Evolutionary conservation across 2,888 invertebrate species (phyloP).

Genomic region (Teleiodes luculella): DNA sequence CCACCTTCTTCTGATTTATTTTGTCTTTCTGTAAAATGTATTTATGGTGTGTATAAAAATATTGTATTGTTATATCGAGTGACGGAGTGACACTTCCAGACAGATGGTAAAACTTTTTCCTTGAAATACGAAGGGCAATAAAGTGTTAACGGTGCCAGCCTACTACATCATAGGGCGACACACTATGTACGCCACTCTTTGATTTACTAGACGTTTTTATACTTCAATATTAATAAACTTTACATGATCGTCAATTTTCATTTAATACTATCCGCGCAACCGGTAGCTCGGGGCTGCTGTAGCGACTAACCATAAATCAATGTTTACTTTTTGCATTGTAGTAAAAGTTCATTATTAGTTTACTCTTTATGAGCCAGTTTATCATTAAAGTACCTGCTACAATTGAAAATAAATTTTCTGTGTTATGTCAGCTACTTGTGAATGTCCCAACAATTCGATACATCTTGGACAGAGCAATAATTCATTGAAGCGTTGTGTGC

Average conservation of each 20-base stretch:
- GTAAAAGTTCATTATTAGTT: neutral
- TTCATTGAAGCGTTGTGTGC: constrained; percentile 35
- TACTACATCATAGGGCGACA: constrained; percentile 33
- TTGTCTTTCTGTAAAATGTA: no score
- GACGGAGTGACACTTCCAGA: constrained; percentile 2
- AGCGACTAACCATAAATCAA: constrained; percentile 56
- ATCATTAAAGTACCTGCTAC: no score
- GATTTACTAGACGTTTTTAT: constrained; percentile 68
- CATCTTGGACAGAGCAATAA: constrained; percentile 29
- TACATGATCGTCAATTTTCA: constrained; percentile 72
- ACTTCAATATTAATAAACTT: constrained; percentile 72
- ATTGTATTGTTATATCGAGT: no score
- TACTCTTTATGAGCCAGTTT: neutral
- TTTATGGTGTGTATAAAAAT: no score
- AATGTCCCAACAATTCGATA: constrained; percentile 7
- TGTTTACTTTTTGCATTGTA: constrained; percentile 37
- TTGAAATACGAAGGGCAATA: constrained; percentile 57
- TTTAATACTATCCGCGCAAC: constrained; percentile 51
- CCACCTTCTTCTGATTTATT: no score
- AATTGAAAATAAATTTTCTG: no score
- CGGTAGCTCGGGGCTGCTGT: constrained; percentile 47
- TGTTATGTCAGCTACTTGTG: no score
- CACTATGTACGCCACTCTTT: constrained; percentile 42
- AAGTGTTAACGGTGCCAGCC: constrained; percentile 48
- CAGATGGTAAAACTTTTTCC: neutral